A percentile compares a stretch with the other conserved stretches of the same genome.
phyloP scores from a whole-genome alignment of 2,888 invertebrate species.

The Tenthredo scrophulariae region DNA sequence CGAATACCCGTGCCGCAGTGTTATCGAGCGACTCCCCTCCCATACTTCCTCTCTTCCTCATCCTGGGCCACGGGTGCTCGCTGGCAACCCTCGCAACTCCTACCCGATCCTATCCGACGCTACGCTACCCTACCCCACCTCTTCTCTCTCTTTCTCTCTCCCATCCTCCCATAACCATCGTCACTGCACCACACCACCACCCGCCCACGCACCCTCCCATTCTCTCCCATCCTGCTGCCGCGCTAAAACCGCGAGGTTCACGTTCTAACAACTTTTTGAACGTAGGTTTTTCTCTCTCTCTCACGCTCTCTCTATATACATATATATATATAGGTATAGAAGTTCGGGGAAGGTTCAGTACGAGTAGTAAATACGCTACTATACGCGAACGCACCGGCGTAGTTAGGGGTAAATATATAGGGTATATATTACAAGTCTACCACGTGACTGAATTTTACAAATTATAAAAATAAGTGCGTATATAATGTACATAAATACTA shows the following conservation, averaged over 20 bases:
- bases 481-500: too few species aligned
- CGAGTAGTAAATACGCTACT: too few species aligned
- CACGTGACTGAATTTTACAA: too few species aligned
- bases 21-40: slow-evolving; percentile 75
- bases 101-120: neutral
- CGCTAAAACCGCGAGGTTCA: slow-evolving; percentile 10
- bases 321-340: neutral
- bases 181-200: slow-evolving; percentile 14
- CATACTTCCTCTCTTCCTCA: slow-evolving; percentile 60
- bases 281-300: too few species aligned
- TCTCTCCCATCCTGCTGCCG: neutral
- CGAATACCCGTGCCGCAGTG: slow-evolving; percentile 75
- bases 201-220: neutral
- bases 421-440: too few species aligned
- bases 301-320: neutral
- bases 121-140: neutral
- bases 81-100: slow-evolving; percentile 34
- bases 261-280: slow-evolving; percentile 41
- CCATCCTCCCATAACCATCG: neutral
- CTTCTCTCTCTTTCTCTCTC: neutral
- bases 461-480: too few species aligned
- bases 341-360: too few species aligned
- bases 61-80: neutral
- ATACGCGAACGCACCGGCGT: too few species aligned
- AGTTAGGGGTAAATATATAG: too few species aligned